phyloP scores from a whole-genome alignment of 2,797 vertebrate genomes.

The Apogon hyalosoma region DNA sequence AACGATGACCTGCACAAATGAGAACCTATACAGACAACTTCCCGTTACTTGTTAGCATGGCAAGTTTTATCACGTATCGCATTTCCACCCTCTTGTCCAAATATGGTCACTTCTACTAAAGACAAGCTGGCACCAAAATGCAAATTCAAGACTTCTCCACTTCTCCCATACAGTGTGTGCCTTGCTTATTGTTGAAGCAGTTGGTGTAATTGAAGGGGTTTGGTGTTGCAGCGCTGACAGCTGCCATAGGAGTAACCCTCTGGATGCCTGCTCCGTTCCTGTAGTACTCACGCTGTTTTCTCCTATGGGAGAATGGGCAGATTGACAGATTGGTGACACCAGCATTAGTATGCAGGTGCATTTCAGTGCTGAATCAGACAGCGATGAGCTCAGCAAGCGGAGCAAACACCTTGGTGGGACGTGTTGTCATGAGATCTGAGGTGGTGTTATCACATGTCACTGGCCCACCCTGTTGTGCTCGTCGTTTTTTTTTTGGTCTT shows the following conservation, averaged over 20 bases:
- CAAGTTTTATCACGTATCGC: too few species aligned
- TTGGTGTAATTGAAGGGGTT: constrained; percentile 42
- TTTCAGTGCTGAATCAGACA: constrained; percentile 72
- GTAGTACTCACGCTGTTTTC: constrained; percentile 48
- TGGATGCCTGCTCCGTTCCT: constrained; percentile 26
- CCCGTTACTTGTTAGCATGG: too few species aligned
- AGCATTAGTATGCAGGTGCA: constrained; percentile 73
- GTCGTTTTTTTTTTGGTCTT: constrained; percentile 35
- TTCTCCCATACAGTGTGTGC: too few species aligned
- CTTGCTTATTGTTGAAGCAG: constrained; percentile 9
- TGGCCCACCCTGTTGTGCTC: constrained; percentile 47
- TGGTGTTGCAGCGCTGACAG: constrained; percentile 45
- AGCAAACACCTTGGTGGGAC: constrained; percentile 73
- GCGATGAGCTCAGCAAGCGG: constrained; percentile 64
- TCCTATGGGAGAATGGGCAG: constrained; percentile 60
- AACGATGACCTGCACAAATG: too few species aligned
- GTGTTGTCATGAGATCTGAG: constrained; percentile 72
- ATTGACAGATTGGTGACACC: constrained; percentile 82
- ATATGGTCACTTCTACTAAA: too few species aligned
- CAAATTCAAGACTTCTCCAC: too few species aligned
- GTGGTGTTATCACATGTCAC: constrained; percentile 54
- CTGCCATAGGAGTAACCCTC: constrained; percentile 56
- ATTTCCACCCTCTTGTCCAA: too few species aligned
- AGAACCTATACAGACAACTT: too few species aligned
- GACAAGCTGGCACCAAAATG: too few species aligned